Evolutionary conservation across 2,113 vertebrate genomes (phyloP), one percentile per base, ranked within the genome.

Genomic region (Catagonus wagneri): DNA sequence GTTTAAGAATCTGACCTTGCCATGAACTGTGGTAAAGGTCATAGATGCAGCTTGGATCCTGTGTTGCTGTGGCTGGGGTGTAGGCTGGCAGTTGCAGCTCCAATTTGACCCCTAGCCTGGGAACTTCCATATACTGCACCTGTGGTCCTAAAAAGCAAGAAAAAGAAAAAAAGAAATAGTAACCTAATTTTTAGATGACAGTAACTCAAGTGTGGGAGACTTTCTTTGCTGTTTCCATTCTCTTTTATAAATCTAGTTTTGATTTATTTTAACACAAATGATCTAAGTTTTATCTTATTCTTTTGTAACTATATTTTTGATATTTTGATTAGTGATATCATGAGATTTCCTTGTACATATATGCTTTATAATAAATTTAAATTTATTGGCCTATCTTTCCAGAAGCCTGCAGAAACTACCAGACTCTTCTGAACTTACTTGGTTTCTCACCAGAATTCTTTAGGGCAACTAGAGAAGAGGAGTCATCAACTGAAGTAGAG

Each of bases 361-460:
- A 36, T 90, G 50, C 61, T 92, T 96, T 90, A 63, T 95, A 95
- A 92, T 97, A 90, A 97, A 95, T 84, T 87, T 44, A 34, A 4
- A 29, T 56, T 87, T 94, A 71, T 75, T 81, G 50, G 65, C 80
- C 39, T 89, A 7, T 89, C 83, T 96, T 96, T 50, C 81, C 65
- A 90, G 84, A 95, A 66, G 68, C 39, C 22, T 81, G 0, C 78
- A 52, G 56, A 84, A 93, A 78, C 83, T 89, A 75, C 29, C 91
- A 72, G 16, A 89, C 34, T 78, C 36, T 93, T 79, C 61, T 90
- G 92, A 93, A 93, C 83, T 85, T 61, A 72, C 65, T 83, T 78
- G 32, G 4, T 76, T 94, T 94, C 80, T 95, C 61, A 66, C 69
- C 72, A 54, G 83, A 68, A 83, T 93, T 36, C 44, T 83, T 72